Evolutionary conservation across 1,140 invertebrate genomes (phyloP).

Genomic region (Papilio machaon): DNA sequence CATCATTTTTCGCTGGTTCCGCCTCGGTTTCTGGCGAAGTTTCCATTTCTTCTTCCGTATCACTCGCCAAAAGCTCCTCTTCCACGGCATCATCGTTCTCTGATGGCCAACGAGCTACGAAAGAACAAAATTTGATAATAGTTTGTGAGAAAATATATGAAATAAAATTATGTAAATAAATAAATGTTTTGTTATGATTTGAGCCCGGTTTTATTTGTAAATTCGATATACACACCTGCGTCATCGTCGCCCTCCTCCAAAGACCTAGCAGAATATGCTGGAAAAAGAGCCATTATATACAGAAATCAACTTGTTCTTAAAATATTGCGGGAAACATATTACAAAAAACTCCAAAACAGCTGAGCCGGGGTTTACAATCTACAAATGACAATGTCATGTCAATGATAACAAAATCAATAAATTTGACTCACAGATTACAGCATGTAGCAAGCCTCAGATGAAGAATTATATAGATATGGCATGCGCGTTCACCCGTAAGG

Average conservation of each 20-base stretch:
- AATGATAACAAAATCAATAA: slow-evolving; percentile 17
- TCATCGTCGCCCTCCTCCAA: slow-evolving; percentile 21
- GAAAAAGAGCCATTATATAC: slow-evolving; percentile 50
- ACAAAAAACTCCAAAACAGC: background rate
- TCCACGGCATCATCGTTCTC: slow-evolving; percentile 41
- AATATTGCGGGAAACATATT: slow-evolving; percentile 33
- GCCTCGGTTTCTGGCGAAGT: background rate
- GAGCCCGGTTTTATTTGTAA: background rate
- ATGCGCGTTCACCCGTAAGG: too few relatives aligned
- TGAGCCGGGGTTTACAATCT: background rate
- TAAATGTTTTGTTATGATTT: slow-evolving; percentile 1
- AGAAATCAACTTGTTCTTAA: background rate
- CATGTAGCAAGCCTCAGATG: too few relatives aligned
- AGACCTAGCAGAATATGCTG: slow-evolving; percentile 45
- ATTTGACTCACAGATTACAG: background rate
- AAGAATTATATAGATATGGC: too few relatives aligned
- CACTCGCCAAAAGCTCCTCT: slow-evolving; percentile 51
- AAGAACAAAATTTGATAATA: background rate
- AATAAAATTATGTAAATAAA: background rate
- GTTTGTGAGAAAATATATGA: background rate
- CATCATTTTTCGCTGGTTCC: slow-evolving; percentile 19
- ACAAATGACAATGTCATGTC: slow-evolving; percentile 9
- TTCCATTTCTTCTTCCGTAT: slow-evolving; percentile 45
- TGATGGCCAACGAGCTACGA: slow-evolving; percentile 30
- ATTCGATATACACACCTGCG: slow-evolving; percentile 29